Conservation (phyloP, 2,888 invertebrate genomes). For the Drosophila pegasa region DNA sequence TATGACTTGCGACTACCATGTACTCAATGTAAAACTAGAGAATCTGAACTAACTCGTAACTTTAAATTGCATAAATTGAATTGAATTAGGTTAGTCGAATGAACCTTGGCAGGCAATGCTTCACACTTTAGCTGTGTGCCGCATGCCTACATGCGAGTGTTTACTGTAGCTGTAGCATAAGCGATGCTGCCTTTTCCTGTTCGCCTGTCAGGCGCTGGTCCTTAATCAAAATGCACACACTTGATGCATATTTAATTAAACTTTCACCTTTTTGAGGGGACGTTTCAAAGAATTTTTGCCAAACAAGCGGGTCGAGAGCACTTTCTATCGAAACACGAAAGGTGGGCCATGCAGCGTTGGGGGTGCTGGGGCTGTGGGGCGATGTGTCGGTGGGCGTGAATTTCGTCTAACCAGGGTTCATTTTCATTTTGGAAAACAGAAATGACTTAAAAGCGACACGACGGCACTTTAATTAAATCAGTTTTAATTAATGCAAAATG, state of each 20-base stretch:
- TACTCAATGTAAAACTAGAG: background rate
- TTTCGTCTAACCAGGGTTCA: slow-evolving; percentile 26
- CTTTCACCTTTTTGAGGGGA: slow-evolving; percentile 58
- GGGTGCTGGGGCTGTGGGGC: background rate
- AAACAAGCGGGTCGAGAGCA: slow-evolving; percentile 48
- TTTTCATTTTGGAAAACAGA: slow-evolving; percentile 14
- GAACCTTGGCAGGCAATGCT: background rate
- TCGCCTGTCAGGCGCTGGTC: slow-evolving; percentile 36
- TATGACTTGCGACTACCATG: background rate
- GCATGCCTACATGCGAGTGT: background rate
- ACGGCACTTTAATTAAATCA: slow-evolving; percentile 78
- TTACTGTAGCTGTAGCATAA: slow-evolving; percentile 13
- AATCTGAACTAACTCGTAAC: no score
- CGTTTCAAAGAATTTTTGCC: slow-evolving; percentile 21
- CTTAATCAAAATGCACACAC: slow-evolving; percentile 60
- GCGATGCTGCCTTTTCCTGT: slow-evolving; percentile 5
- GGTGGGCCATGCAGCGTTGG: background rate
- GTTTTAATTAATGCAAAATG: slow-evolving; percentile 82
- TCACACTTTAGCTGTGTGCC: background rate
- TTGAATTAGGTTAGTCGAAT: background rate
- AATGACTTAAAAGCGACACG: slow-evolving; percentile 71
- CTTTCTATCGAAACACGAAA: slow-evolving; percentile 22
- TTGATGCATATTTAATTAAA: slow-evolving; percentile 77
- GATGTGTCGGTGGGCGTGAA: slow-evolving; percentile 9
- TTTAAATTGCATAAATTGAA: background rate